Base-by-base conservation (phyloP, 2,113 vertebrate species). In the Marmota monax region DNA sequence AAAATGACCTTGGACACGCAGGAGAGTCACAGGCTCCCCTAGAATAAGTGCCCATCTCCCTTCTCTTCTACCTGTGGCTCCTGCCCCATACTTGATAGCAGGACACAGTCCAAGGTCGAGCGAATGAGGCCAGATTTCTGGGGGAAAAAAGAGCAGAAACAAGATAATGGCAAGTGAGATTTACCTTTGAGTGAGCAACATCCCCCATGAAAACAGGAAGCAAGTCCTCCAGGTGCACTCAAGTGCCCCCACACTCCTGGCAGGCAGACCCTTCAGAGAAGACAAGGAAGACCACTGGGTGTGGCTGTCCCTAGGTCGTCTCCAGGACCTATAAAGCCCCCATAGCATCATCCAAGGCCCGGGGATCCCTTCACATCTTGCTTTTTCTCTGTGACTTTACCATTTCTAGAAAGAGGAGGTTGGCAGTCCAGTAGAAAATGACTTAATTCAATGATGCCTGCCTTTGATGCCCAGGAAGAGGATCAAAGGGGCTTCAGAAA, bases 161-260 rank as follows among this genome's bases (percentile, higher is more conserved):
- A 96, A 84, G 56, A 18, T 25, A 29, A 72, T 5, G 12, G 80
- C 56, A n/a, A 34, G 61, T 58, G 67, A 16, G 89, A 27, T 70
- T 76, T 39, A 18, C 56, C 76, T 94, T 58, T 56, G 74, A 80
- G 61, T 32, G 94, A 53, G 82, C 51, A 39, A 3, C 3, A 58
- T 37, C 27, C 14, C 29, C 82, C 80, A 96, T 32, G 96, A 58
- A 97, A 97, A 97, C 16, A 8, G 29, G 32, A 95, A 87, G 97
- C 96, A 94, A 23, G 2, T 2, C 5, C 56, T 53, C 56, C 56
- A 58, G 56, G 18, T 53, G 56, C 56, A 0, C 56, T 45, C 45
- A 45, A 45, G 45, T 45, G 7, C 45, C 7, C 45, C 7, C 45
- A 45, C 45, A 45, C 56, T 56, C 56, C 56, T 20, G 18, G 18